Conservation (phyloP, 2,888 invertebrate genomes). For the Metalampra italica region DNA sequence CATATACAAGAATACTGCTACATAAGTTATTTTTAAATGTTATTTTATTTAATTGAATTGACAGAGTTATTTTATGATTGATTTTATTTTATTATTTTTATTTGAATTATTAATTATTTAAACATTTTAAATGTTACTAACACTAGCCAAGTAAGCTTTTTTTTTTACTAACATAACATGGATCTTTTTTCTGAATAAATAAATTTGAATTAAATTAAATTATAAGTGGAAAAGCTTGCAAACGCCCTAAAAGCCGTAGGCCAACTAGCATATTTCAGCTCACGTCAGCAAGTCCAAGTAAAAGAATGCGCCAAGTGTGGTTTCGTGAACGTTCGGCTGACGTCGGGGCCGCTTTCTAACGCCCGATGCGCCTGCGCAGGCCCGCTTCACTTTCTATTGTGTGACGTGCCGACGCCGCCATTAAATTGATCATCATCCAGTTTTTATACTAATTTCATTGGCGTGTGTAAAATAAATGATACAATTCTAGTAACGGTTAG, state of each 20-base stretch:
- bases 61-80: no score
- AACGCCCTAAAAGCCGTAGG: neutral
- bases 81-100: no score
- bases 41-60: no score
- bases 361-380: slow-evolving; percentile 59
- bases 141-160: no score
- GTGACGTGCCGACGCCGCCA: slow-evolving; percentile 34
- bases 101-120: no score
- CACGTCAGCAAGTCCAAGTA: slow-evolving; percentile 24
- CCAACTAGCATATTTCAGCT: neutral
- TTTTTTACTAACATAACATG: no score
- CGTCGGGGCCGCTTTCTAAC: slow-evolving; percentile 68
- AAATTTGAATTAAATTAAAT: no score
- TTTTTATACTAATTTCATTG: slow-evolving; percentile 1
- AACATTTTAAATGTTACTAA: no score
- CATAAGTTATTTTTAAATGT: no score
- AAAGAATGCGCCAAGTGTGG: slow-evolving; percentile 59
- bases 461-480: neutral
- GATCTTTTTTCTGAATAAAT: no score
- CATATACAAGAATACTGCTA: no score
- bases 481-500: neutral
- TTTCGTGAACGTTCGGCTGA: slow-evolving; percentile 48
- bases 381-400: slow-evolving; percentile 75
- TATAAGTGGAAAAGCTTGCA: neutral
- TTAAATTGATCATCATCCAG: slow-evolving; percentile 12